Percentiles rank a stretch among this genome's conserved stretches.
Evolutionary conservation across 2,797 vertebrate genomes (phyloP).

Genomic region (Chaenodraco wilsoni): DNA sequence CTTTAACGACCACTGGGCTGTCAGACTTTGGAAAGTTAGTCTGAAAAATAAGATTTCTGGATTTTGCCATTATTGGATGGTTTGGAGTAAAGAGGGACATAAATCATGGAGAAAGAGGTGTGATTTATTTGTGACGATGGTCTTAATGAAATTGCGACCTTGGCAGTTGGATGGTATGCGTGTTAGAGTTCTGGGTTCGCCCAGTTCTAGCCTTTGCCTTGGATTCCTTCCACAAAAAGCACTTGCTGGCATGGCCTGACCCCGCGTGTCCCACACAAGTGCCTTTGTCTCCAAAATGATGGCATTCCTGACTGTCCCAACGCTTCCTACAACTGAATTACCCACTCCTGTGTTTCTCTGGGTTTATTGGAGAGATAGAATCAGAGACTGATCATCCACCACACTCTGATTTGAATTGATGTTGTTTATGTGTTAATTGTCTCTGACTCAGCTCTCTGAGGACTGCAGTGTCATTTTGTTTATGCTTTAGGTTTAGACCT

Average conservation of each 20-base stretch:
- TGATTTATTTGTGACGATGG: constrained; percentile 4
- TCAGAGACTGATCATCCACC: neutral
- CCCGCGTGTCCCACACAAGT: constrained; percentile 56
- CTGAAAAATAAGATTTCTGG: neutral
- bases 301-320: constrained; percentile 47
- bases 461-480: constrained; percentile 22
- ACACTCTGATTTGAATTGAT: constrained; percentile 27
- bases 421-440: constrained; percentile 28
- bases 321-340: constrained; percentile 28
- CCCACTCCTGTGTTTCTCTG: constrained; percentile 16
- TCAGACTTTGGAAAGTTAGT: constrained; percentile 6
- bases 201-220: constrained; percentile 32
- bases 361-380: neutral
- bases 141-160: constrained; percentile 18
- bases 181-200: neutral
- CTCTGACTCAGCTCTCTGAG: constrained; percentile 35
- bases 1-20: neutral
- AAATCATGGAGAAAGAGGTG: constrained; percentile 15
- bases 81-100: constrained; percentile 2
- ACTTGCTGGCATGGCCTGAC: constrained; percentile 54
- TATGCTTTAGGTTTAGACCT: constrained; percentile 28
- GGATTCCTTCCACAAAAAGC: constrained; percentile 57
- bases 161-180: neutral
- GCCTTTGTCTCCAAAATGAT: constrained; percentile 67
- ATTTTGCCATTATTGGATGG: constrained; percentile 1